Conservation (phyloP, 2,888 invertebrate genomes). For the Sinopyrophorus schimmeli region DNA sequence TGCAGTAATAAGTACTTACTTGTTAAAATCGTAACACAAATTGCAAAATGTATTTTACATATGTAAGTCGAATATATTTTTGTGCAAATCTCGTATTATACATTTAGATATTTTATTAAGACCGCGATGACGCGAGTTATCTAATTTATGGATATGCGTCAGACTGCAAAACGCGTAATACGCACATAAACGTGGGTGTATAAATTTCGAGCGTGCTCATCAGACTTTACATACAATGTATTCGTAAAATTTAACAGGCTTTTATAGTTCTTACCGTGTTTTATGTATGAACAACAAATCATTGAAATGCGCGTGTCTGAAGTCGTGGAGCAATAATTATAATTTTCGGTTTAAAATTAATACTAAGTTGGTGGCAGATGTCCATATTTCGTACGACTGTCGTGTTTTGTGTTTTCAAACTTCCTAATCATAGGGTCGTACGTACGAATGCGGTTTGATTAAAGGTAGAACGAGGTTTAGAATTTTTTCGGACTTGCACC, state of each 20-base stretch:
- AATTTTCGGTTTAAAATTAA: conserved; percentile 5
- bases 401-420: conserved; percentile 19
- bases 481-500: conserved; percentile 19
- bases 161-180: conserved; percentile 10
- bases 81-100: no score
- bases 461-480: conserved; percentile 15
- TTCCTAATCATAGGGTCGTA: conserved; percentile 27
- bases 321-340: conserved; percentile 2
- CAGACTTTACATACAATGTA: no score
- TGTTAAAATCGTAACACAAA: no score
- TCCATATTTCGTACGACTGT: conserved; percentile 13
- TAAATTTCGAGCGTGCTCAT: neutral
- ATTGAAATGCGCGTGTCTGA: conserved; percentile 2
- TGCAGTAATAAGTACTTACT: no score
- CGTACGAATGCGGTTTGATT: conserved; percentile 17
- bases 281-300: no score
- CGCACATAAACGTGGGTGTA: conserved; percentile 1
- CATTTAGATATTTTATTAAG: no score
- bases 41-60: no score
- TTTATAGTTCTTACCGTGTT: no score
- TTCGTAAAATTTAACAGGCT: neutral
- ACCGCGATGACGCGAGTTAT: conserved; percentile 13
- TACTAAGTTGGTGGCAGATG: conserved; percentile 18
- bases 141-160: conserved; percentile 11
- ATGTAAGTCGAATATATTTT: no score